Evolutionary conservation across 1,140 invertebrate genomes (phyloP), one percentile per base, ranked within the genome.

Genomic region (Apis dorsata): DNA sequence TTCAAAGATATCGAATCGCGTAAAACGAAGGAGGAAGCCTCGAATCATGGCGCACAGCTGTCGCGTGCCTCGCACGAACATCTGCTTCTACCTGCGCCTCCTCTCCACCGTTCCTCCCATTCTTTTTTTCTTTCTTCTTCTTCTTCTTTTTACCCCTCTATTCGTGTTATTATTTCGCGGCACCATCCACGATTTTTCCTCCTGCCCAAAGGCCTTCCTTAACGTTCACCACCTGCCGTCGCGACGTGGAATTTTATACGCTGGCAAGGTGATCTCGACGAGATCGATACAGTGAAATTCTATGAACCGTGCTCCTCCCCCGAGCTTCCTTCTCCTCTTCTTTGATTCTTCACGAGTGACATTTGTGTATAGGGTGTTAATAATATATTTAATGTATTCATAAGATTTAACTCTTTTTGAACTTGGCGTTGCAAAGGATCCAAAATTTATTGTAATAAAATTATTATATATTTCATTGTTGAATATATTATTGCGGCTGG

Each of bases 1-100:
- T 53, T 49, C 60, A 5, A 34, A 57, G 82, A 85, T 85, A 81
- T 79, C 66, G 49, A 84, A 88, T 87, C 78, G 21, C 71, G 28
- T 81, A 72, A 82, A 70, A 44, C 68, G 59, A 71, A 79, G 57
- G 63, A 53, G 34, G 34, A 73, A 68, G 49, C 24, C 34, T 44
- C 63, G 81, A 75, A 82, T 70, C 70, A 66, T 87, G 73, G 83
- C 63, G 79, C 79, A 76, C 87, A 88, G 87, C 87, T 88, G 87
- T 88, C 87, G 86, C 86, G 83, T 88, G 87, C 77, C 76, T 63
- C 75, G 65, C 49, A 68, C 51, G 21, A 85, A 88, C 87, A 88
- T 88, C 87, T 88, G 87, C 87, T 34, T 60, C 57, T 87, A 75
- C 79, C 75, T 85, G 79, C 70, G 63, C 60, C 70, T 78, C 34